A percentile compares a stretch with the other conserved stretches of the same genome.
Conservation (phyloP, 2,113 vertebrate species). For the Tenebrosternarchus preto region DNA sequence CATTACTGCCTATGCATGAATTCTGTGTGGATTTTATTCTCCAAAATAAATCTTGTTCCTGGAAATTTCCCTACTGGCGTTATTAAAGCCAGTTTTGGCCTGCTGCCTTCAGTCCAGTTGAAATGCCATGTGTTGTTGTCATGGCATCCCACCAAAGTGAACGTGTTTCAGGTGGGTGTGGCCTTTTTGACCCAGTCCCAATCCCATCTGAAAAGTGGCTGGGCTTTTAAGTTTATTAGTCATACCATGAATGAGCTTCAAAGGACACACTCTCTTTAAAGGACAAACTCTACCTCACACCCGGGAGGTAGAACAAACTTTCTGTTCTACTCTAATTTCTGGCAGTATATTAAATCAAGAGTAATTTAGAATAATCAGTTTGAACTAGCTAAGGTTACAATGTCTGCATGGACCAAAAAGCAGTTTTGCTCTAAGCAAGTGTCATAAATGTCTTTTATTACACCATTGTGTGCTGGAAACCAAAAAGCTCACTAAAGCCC, state of each 20-base stretch:
- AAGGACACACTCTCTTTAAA: slow-evolving; percentile 16
- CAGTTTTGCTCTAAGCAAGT: no score
- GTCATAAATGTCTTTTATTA: not conserved
- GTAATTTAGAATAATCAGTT: no score
- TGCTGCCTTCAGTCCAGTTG: slow-evolving; percentile 20
- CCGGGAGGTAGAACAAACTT: not conserved
- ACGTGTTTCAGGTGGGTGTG: not conserved
- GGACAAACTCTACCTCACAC: not conserved
- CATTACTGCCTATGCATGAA: no score
- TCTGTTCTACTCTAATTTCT: not conserved
- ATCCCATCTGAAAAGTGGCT: not conserved
- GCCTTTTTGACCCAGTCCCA: not conserved
- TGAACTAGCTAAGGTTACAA: no score
- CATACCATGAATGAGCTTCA: not conserved
- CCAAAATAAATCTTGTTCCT: not conserved
- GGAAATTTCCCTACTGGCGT: not conserved
- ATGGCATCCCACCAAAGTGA: not conserved
- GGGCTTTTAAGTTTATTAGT: not conserved
- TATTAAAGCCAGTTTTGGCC: not conserved
- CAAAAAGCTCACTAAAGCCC: slow-evolving; percentile 2
- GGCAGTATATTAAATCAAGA: no score
- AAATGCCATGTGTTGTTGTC: not conserved
- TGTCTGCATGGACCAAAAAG: no score
- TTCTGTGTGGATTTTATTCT: not conserved
- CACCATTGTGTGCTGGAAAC: not conserved